Base-by-base conservation (phyloP, 1,140 invertebrate species). In the Calephelis virginiensis region DNA sequence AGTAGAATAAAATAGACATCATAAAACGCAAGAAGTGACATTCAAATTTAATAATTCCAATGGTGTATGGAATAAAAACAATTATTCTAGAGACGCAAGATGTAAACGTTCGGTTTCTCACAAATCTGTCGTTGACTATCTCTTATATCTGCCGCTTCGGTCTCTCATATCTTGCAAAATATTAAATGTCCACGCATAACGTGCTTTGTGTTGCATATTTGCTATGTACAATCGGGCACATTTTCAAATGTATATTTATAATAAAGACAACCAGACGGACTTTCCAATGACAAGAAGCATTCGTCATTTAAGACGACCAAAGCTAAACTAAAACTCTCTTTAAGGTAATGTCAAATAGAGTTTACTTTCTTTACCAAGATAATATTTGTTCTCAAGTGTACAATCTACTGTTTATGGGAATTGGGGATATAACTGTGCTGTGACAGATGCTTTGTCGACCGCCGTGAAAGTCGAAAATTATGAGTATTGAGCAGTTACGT, bases 61-160 rank as follows among this genome's bases (percentile, higher is more conserved):
- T 53, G 63, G 37, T 37, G 63, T 56, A 56, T 17, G 49, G 17
- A 14, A 49, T 64, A 64, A 65, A 68, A 68, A 63, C 49, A 61
- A 66, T 50, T 63, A 64, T 60, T 63, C 67, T 63, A 71, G 63
- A 50, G 38, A 61, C 49, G 46, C 46, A 64, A 61, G 66, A 68
- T 66, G 61, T 68, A 72, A 68, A 53, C 60, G 66, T 75, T 71
- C 63, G 69, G 72, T 63, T 71, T 66, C 66, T 38, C 69, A 71
- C 72, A 74, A 74, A 74, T 74, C 72, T 71, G 72, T 63, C 72
- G 53, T 50, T 13, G 17, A 43, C 63, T 75, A 72, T 75, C 71
- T 72, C 66, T 48, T 59, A 50, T 66, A 75, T 75, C 73, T 66
- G 66, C 60, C 17, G 68, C 61, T 43, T 59, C 60, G 71, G 53